Percentiles rank a stretch among this genome's conserved stretches.
These are phyloP conservation scores for Proales similis DNA, from an alignment of 1,140 invertebrate genomes.

Conservation along the genomic window DNA sequence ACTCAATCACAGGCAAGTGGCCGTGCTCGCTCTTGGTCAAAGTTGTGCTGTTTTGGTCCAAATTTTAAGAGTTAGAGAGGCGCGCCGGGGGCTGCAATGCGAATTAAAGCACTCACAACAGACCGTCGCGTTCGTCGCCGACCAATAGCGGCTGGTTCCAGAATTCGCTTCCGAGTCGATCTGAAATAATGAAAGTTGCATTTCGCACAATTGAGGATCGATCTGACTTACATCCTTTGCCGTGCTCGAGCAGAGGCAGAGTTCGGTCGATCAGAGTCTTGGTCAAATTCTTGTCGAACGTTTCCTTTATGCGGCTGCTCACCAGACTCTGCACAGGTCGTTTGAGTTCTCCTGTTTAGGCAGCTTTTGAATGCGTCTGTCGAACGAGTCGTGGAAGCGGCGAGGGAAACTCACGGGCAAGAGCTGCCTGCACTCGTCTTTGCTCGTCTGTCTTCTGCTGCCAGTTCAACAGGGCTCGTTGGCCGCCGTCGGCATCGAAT, in stretches of 20 bases:
- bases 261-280: conserved; percentile 49
- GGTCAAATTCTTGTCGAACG: conserved; percentile 45
- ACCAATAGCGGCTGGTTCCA: conserved; percentile 50
- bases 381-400: too few species aligned
- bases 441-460: conserved; percentile 49
- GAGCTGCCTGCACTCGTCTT: conserved; percentile 48
- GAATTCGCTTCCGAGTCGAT: conserved; percentile 51
- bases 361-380: too few species aligned
- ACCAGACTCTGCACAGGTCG: conserved; percentile 46
- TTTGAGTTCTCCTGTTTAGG: conserved; percentile 50
- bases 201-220: conserved; percentile 2
- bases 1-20: conserved; percentile 47
- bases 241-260: conserved; percentile 48
- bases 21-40: conserved; percentile 49
- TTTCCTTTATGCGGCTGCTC: conserved; percentile 50
- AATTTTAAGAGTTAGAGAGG: too few species aligned
- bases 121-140: conserved; percentile 48
- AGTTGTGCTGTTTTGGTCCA: conserved; percentile 45
- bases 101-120: conserved; percentile 49
- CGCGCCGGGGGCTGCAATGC: too few species aligned
- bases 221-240: conserved; percentile 51
- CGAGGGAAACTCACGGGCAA: too few species aligned
- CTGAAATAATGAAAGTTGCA: conserved; percentile 40
- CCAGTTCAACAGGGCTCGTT: conserved; percentile 47
- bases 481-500: neutral